Percentiles rank a stretch among this genome's conserved stretches.
These are phyloP conservation scores for Hemiprocne comata DNA, from an alignment of 2,113 vertebrate genomes.

Conservation along the genomic window DNA sequence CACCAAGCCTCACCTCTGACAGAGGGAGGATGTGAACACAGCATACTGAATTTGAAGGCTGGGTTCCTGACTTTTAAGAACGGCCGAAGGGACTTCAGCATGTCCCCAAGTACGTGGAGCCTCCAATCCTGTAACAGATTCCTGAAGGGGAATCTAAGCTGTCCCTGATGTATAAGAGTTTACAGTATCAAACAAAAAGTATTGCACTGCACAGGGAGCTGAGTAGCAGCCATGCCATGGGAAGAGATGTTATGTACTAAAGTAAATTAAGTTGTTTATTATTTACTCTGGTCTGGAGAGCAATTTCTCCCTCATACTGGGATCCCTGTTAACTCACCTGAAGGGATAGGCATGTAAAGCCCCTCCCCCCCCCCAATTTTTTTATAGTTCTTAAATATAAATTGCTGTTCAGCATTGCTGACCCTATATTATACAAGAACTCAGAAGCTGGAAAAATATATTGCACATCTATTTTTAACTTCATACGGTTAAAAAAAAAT, in stretches of 20 bases:
- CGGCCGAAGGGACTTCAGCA: background rate
- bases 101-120: background rate
- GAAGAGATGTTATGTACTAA: background rate
- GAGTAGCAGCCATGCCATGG: background rate
- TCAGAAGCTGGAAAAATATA: background rate
- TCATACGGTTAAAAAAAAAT: background rate
- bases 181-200: background rate
- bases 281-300: background rate
- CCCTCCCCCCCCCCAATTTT: accelerated
- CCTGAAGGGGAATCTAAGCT: background rate
- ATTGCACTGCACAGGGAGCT: background rate
- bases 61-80: background rate
- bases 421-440: background rate
- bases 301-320: background rate
- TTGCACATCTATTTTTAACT: background rate
- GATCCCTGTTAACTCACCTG: background rate
- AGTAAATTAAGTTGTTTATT: background rate
- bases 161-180: accelerated
- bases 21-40: accelerated
- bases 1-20: background rate
- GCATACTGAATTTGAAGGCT: background rate
- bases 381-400: background rate
- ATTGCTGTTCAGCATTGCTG: background rate
- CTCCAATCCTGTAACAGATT: background rate
- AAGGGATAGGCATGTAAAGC: background rate